Percentiles rank a stretch among this genome's conserved stretches.
Evolutionary conservation across 2,797 vertebrate species (phyloP).

Genomic region (Diplodus puntazzo): DNA sequence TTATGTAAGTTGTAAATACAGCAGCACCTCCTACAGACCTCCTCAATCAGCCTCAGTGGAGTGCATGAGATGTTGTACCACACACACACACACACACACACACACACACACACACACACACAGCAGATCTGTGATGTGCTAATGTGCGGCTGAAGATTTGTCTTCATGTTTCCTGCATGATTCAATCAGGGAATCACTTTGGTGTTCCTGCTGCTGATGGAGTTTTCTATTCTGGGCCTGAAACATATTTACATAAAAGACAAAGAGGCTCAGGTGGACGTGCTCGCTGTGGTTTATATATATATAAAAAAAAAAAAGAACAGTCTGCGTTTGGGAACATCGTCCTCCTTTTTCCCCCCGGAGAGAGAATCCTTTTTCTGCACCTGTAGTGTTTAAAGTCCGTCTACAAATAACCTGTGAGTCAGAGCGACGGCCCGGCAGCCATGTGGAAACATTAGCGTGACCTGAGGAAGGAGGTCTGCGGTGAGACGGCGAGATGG

Average conservation of each 20-base stretch:
- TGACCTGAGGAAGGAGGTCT: slow-evolving; percentile 57
- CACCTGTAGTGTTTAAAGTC: slow-evolving; percentile 46
- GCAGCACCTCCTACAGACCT: slow-evolving; percentile 67
- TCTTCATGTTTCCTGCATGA: slow-evolving; percentile 34
- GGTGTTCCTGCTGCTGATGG: slow-evolving; percentile 33
- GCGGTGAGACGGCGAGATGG: slow-evolving; percentile 48
- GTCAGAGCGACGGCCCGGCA: slow-evolving; percentile 44
- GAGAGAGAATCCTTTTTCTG: slow-evolving; percentile 26
- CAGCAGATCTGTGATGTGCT: slow-evolving; percentile 58
- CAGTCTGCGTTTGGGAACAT: slow-evolving; percentile 12
- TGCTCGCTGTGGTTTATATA: neutral
- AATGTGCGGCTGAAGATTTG: slow-evolving; percentile 36
- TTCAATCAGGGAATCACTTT: slow-evolving; percentile 39
- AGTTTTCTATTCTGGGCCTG: slow-evolving; percentile 54
- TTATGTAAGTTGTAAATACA: slow-evolving; percentile 74
- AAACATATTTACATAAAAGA: slow-evolving; percentile 44
- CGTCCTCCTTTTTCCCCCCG: slow-evolving; percentile 37
- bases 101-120: too few species aligned
- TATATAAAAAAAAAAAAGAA: neutral
- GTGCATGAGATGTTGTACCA: slow-evolving; percentile 35
- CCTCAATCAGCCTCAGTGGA: slow-evolving; percentile 42
- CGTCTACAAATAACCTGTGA: slow-evolving; percentile 60
- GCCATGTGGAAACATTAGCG: slow-evolving; percentile 66
- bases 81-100: slow-evolving; percentile 1
- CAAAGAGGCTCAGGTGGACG: slow-evolving; percentile 16